phyloP scores from a whole-genome alignment of 2,888 invertebrate genomes.

The Zygothrica quintamaculata region DNA sequence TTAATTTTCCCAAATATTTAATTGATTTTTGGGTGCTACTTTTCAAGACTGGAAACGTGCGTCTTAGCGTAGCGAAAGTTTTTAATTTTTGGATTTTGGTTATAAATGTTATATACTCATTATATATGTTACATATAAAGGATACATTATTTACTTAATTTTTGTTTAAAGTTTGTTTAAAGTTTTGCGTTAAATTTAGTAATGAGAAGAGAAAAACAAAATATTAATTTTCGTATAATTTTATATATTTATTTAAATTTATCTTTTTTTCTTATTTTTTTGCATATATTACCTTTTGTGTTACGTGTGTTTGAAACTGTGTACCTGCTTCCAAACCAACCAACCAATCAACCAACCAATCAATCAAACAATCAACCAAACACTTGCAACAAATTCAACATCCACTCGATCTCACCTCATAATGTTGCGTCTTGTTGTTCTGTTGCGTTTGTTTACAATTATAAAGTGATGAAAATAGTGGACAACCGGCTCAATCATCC shows the following conservation, averaged over 20 bases:
- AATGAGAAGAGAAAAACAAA: conserved; percentile 6
- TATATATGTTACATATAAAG: too few species aligned
- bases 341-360: conserved; percentile 20
- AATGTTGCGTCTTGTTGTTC: conserved; percentile 51
- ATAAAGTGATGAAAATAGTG: conserved; percentile 78
- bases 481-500: conserved; percentile 66
- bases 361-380: conserved; percentile 15
- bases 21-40: conserved; percentile 25
- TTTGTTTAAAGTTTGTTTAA: conserved; percentile 42
- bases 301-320: conserved; percentile 74
- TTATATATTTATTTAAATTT: conserved; percentile 24
- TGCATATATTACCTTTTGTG: conserved; percentile 74
- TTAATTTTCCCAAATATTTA: conserved; percentile 25
- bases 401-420: conserved; percentile 45
- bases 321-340: conserved; percentile 69
- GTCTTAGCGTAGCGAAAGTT: conserved; percentile 64
- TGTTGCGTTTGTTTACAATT: conserved; percentile 27
- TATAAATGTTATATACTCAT: conserved; percentile 16
- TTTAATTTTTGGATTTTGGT: conserved; percentile 38
- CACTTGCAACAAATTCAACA: conserved; percentile 35
- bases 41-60: conserved; percentile 44
- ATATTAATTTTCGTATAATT: conserved; percentile 40
- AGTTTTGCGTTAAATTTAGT: conserved; percentile 55
- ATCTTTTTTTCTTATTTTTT: conserved; percentile 56
- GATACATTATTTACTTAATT: not conserved